Evolutionary conservation across 2,797 vertebrate species (phyloP).

Genomic region (Catostomus latipinnis): DNA sequence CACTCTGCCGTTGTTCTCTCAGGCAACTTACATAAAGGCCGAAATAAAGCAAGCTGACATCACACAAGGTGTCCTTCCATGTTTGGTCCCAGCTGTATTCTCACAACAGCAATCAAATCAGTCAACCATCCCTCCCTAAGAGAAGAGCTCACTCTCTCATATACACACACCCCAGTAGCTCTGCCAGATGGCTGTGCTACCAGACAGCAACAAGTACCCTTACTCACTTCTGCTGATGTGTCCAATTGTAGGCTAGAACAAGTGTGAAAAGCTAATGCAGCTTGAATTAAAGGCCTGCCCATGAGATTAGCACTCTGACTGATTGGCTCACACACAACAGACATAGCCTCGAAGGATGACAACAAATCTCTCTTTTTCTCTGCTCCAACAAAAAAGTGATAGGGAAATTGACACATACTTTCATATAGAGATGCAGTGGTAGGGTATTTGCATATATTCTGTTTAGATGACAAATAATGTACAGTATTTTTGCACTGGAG

Average conservation of each 20-base stretch:
- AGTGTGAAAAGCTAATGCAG: conserved; percentile 31
- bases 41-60: conserved; percentile 28
- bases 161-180: conserved; percentile 23
- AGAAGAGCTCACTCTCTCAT: background rate
- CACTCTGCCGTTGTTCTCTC: conserved; percentile 27
- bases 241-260: conserved; percentile 40
- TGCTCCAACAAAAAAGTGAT: background rate
- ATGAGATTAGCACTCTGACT: conserved; percentile 14
- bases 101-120: conserved; percentile 34
- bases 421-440: conserved; percentile 5
- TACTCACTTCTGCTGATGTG: conserved; percentile 23
- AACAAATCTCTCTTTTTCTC: background rate
- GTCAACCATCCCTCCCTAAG: conserved; percentile 27
- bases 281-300: conserved; percentile 5
- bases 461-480: conserved; percentile 11
- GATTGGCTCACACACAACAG: background rate
- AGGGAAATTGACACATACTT: background rate
- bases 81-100: conserved; percentile 31
- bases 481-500: background rate
- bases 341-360: background rate
- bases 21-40: background rate
- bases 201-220: conserved; percentile 19
- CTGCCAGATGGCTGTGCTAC: background rate
- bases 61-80: conserved; percentile 28
- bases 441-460: background rate